phyloP scores from a whole-genome alignment of 2,113 vertebrate species.

The Tupaia tana region DNA sequence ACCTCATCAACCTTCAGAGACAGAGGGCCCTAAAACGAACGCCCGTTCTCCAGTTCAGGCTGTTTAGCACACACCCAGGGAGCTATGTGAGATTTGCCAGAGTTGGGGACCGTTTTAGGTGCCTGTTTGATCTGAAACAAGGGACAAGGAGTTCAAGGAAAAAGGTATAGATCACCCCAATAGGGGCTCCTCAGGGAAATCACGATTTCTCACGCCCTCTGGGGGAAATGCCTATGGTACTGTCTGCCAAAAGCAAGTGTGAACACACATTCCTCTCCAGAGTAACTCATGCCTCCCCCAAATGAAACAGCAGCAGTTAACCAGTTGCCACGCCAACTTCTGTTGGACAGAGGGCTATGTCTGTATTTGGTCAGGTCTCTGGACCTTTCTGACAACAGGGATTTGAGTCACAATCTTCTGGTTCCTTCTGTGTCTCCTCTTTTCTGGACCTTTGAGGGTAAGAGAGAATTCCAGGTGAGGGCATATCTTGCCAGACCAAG shows the following conservation, averaged over 20 bases:
- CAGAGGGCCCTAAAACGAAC: not conserved
- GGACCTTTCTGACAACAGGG: rapidly evolving
- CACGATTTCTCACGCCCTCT: not conserved
- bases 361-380: not conserved
- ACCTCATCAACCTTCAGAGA: not conserved
- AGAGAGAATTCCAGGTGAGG: conserved; percentile 30
- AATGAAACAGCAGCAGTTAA: not conserved
- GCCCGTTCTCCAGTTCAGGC: not conserved
- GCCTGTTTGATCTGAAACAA: conserved; percentile 38
- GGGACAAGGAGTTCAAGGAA: not conserved
- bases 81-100: not conserved
- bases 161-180: not conserved
- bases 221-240: not conserved
- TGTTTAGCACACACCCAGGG: not conserved
- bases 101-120: not conserved
- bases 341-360: not conserved
- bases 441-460: not conserved
- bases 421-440: not conserved
- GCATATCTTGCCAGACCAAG: not conserved
- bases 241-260: conserved; percentile 3
- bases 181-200: not conserved
- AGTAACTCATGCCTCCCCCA: not conserved
- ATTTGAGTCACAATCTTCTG: not conserved
- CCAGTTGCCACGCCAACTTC: not conserved
- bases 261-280: conserved; percentile 14